Conservation (phyloP, 2,888 invertebrate species). For the Halocaridina rubra region DNA sequence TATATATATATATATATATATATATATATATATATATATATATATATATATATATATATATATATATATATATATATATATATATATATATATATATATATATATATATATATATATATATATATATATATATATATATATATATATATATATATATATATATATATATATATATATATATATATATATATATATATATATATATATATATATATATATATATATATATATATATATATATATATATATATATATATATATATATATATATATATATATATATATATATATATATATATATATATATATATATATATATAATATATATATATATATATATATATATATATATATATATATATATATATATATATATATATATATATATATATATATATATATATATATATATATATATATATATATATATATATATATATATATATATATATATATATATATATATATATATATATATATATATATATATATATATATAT, state of each 20-base stretch:
- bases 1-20: neutral
- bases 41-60: neutral
- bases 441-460: neutral
- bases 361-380: no score
- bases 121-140: neutral
- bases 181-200: neutral
- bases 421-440: no score
- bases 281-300: constrained; percentile 5
- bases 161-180: neutral
- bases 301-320: neutral
- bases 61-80: neutral
- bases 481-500: neutral
- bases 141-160: neutral
- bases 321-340: neutral
- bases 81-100: neutral
- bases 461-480: neutral
- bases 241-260: constrained; percentile 11
- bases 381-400: no score
- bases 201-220: neutral
- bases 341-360: neutral
- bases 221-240: neutral
- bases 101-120: neutral
- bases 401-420: no score
- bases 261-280: neutral
- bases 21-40: neutral